Percentiles rank a stretch among this genome's conserved stretches.
Evolutionary conservation across 2,888 invertebrate species (phyloP).

Genomic region (Tipula helvola): DNA sequence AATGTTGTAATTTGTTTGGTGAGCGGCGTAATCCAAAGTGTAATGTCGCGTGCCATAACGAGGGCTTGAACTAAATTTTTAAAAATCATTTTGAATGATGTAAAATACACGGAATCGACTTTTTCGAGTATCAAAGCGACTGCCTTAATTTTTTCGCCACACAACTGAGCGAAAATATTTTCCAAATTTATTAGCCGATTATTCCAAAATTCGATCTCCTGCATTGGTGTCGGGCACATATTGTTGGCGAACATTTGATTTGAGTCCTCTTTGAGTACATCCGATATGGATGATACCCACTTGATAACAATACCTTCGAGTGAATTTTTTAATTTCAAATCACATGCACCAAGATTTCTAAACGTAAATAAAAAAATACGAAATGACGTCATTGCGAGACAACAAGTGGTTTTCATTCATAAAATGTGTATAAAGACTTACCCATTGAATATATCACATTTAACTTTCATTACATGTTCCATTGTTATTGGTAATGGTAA

Average conservation of each 20-base stretch:
- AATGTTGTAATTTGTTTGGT: slow-evolving; percentile 54
- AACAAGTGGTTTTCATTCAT: neutral
- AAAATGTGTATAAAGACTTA: neutral
- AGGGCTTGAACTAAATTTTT: slow-evolving; percentile 60
- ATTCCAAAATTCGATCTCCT: slow-evolving; percentile 71
- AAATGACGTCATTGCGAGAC: neutral
- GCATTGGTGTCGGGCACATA: slow-evolving; percentile 54
- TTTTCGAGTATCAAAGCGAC: slow-evolving; percentile 70
- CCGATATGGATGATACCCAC: slow-evolving; percentile 71
- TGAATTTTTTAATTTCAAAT: slow-evolving; percentile 61
- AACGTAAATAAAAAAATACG: neutral
- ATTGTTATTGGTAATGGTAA: slow-evolving; percentile 74
- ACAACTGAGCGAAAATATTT: slow-evolving; percentile 73
- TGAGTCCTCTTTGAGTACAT: slow-evolving; percentile 54
- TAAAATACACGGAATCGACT: slow-evolving; percentile 66
- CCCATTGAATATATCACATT: slow-evolving; percentile 35
- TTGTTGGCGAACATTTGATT: slow-evolving; percentile 52
- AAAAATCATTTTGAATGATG: slow-evolving; percentile 63
- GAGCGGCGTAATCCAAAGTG: slow-evolving; percentile 65
- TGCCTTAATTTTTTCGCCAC: slow-evolving; percentile 68
- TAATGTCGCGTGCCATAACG: slow-evolving; percentile 74
- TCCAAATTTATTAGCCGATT: slow-evolving; percentile 67
- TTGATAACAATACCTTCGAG: slow-evolving; percentile 78
- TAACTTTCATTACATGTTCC: slow-evolving; percentile 51
- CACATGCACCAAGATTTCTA: slow-evolving; percentile 42